Evolutionary conservation across 2,113 vertebrate genomes (phyloP).

Genomic region (Danionella cerebrum): DNA sequence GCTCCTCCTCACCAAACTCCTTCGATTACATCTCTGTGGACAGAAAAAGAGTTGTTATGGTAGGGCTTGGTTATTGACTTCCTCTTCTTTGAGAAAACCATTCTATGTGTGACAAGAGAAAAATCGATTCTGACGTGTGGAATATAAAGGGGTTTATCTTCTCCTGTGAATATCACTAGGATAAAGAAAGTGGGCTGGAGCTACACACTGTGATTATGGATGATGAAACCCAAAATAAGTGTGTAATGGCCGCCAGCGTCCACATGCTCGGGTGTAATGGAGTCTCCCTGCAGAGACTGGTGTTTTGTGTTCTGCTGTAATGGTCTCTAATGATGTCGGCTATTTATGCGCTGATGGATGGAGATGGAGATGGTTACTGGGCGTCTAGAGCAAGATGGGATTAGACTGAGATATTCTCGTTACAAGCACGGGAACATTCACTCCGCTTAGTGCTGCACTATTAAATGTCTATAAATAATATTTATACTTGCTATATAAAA

Average conservation of each 20-base stretch:
- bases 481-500: too few species aligned
- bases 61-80: too few species aligned
- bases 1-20: too few species aligned
- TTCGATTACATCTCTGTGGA: too few species aligned
- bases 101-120: too few species aligned
- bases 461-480: too few species aligned
- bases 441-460: too few species aligned
- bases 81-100: too few species aligned
- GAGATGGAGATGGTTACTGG: conserved; percentile 6
- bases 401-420: background rate
- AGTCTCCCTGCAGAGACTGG: background rate
- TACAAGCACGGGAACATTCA: too few species aligned
- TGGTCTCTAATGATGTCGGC: conserved; percentile 22
- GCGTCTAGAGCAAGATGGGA: background rate
- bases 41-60: too few species aligned
- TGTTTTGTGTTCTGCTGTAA: conserved; percentile 13
- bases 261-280: conserved; percentile 19
- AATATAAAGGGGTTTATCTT: conserved; percentile 5
- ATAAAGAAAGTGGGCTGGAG: background rate
- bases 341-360: conserved; percentile 8
- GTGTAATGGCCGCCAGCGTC: conserved; percentile 33
- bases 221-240: conserved; percentile 30
- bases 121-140: background rate
- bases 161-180: background rate
- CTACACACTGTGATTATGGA: conserved; percentile 4